Evolutionary conservation across 2,888 invertebrate genomes (phyloP).

Genomic region (Apeira syringaria): DNA sequence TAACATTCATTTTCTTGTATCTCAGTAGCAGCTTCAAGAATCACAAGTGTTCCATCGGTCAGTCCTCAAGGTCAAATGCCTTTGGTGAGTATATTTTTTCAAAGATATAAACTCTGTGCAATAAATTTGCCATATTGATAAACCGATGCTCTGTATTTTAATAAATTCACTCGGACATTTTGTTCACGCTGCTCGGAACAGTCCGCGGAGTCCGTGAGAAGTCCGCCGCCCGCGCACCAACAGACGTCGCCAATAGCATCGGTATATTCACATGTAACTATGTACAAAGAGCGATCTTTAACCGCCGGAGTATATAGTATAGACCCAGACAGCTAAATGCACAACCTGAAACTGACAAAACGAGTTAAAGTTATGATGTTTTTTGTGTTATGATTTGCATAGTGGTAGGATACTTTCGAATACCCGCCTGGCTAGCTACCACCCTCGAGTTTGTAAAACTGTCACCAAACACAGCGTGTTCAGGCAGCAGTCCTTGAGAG

Average conservation of each 20-base stretch:
- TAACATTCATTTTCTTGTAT: no score
- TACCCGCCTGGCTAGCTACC: no score
- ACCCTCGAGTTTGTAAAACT: no score
- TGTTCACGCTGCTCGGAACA: conserved; percentile 80
- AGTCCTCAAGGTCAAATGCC: conserved; percentile 84
- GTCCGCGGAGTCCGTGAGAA: conserved; percentile 86
- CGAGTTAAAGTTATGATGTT: no score
- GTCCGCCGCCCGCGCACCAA: conserved; percentile 94
- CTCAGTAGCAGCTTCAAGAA: conserved; percentile 74
- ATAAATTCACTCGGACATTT: conserved; percentile 7
- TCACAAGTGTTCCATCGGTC: conserved; percentile 83
- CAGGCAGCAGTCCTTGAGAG: no score
- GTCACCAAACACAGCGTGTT: no score
- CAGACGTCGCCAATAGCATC: conserved; percentile 88
- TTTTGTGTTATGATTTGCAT: no score
- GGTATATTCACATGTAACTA: conserved; percentile 69
- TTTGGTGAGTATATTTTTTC: conserved; percentile 84
- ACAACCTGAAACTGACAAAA: no score
- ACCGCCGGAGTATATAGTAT: no score
- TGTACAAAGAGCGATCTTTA: not conserved
- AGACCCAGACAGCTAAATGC: no score
- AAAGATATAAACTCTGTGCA: not conserved
- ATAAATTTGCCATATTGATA: no score
- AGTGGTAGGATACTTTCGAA: no score
- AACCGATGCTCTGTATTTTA: not conserved